Evolutionary conservation across 2,888 invertebrate species (phyloP).

Genomic region (Spisula subtruncata): DNA sequence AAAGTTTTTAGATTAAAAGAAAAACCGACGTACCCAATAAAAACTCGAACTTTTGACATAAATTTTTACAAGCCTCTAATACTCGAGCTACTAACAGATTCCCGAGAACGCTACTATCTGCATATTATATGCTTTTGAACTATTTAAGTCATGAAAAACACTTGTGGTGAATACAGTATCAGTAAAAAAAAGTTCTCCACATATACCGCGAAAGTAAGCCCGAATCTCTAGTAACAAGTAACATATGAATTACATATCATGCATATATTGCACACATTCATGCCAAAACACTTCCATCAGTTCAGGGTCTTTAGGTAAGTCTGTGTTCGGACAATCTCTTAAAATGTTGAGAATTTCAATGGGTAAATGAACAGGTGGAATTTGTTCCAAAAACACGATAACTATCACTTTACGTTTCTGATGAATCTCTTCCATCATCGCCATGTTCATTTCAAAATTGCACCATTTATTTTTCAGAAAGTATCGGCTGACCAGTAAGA

Average conservation of each 20-base stretch:
- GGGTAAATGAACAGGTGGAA: conserved; percentile 62
- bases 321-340: conserved; percentile 55
- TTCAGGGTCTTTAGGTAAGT: conserved; percentile 52
- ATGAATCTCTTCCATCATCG: conserved; percentile 70
- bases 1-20: no score
- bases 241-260: neutral
- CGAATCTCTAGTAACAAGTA: no score
- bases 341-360: conserved; percentile 58
- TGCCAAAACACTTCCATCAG: conserved; percentile 58
- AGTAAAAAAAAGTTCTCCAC: no score
- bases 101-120: no score
- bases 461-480: conserved; percentile 75
- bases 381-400: conserved; percentile 65
- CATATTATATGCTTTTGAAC: no score
- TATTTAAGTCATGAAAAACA: no score
- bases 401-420: conserved; percentile 65
- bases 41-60: no score
- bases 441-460: conserved; percentile 77
- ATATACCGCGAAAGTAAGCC: no score
- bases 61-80: no score
- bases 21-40: no score
- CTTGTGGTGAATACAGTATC: no score
- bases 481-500: conserved; percentile 70
- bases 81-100: no score
- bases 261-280: conserved; percentile 50